These are phyloP conservation scores for Cheilosia scutellata DNA, from an alignment of 2,888 invertebrate genomes.

Conservation along the genomic window DNA sequence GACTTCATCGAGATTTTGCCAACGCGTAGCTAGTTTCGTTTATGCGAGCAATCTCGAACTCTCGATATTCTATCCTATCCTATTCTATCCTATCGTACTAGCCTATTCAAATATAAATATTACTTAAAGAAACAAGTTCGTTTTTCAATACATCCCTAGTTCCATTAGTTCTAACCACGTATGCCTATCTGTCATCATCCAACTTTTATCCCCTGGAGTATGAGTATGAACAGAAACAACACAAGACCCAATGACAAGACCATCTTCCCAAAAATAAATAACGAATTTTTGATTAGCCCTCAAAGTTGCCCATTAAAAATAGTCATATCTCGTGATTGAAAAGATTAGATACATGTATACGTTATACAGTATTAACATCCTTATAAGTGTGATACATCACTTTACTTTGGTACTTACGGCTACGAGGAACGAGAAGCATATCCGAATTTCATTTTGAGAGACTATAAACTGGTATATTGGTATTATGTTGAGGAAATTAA, in stretches of 20 bases:
- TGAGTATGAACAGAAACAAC: too few species aligned
- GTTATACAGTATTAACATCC: background rate
- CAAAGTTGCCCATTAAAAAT: constrained; percentile 1
- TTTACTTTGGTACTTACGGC: background rate
- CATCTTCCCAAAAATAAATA: background rate
- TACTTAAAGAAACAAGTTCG: too few species aligned
- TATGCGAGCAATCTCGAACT: too few species aligned
- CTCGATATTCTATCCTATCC: too few species aligned
- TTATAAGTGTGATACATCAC: background rate
- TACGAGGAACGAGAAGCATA: background rate
- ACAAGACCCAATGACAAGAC: background rate
- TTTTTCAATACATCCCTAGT: too few species aligned
- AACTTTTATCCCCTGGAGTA: too few species aligned
- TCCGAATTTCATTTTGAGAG: constrained; percentile 2
- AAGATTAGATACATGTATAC: background rate
- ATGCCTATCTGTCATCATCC: too few species aligned
- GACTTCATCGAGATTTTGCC: too few species aligned
- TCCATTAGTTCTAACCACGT: too few species aligned
- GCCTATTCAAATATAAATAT: too few species aligned
- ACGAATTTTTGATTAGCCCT: constrained; percentile 1
- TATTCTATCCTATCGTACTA: too few species aligned
- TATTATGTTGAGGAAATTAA: constrained; percentile 8
- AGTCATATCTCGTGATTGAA: background rate
- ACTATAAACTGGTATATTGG: background rate
- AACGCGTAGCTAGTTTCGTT: too few species aligned